Percentiles rank a stretch among this genome's conserved stretches.
These are phyloP conservation scores for Sminthurides bifidus DNA, from an alignment of 1,140 invertebrate species.

Conservation along the genomic window DNA sequence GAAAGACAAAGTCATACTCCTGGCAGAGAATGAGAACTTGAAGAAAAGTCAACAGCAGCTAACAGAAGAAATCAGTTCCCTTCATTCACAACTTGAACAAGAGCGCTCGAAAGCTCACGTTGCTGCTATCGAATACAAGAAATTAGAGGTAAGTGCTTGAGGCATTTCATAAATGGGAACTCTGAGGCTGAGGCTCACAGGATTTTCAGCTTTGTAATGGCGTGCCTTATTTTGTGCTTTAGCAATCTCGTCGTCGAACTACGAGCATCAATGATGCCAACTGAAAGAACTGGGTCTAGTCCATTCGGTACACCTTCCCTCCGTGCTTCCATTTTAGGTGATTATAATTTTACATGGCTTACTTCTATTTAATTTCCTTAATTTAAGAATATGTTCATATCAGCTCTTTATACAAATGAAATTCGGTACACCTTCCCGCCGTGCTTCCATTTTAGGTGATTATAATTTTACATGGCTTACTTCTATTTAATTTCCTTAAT, in stretches of 20 bases:
- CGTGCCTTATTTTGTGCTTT: conserved; percentile 4
- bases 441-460: too few relatives aligned
- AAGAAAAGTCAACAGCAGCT: conserved; percentile 58
- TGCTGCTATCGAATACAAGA: conserved; percentile 42
- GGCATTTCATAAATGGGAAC: neutral
- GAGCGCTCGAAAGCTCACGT: conserved; percentile 60
- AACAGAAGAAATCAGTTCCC: conserved; percentile 51
- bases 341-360: too few relatives aligned
- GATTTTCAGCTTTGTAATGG: neutral
- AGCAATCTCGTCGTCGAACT: conserved; percentile 13
- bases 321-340: too few relatives aligned
- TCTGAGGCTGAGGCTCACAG: neutral
- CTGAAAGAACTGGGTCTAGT: neutral
- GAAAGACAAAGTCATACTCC: conserved; percentile 63
- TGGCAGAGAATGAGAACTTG: conserved; percentile 59
- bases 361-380: too few relatives aligned
- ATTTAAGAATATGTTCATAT: too few relatives aligned
- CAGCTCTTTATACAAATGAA: too few relatives aligned
- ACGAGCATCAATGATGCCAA: neutral
- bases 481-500: too few relatives aligned
- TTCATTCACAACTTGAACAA: conserved; percentile 63
- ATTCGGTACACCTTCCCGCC: too few relatives aligned
- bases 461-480: too few relatives aligned
- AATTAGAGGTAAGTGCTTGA: conserved; percentile 19
- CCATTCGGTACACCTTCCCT: too few relatives aligned